A percentile compares a stretch with the other conserved stretches of the same genome.
These are phyloP conservation scores for Papilio machaon DNA, from an alignment of 1,140 invertebrate genomes.

Conservation along the genomic window DNA sequence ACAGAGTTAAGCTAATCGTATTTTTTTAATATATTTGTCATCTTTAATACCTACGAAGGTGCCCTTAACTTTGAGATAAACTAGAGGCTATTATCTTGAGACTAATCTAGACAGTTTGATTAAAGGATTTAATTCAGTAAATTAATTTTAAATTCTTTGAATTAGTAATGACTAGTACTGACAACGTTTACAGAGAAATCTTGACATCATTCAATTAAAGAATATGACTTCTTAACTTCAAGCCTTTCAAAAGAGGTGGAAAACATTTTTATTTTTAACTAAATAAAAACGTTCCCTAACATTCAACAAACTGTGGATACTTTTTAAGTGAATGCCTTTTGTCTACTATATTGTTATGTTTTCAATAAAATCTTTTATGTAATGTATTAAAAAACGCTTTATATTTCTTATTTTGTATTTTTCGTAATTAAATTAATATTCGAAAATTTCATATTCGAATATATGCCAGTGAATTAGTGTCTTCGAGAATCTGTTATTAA, in stretches of 20 bases:
- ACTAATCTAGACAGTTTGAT: constrained; percentile 7
- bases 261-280: background rate
- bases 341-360: background rate
- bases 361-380: background rate
- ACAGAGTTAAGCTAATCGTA: too few species aligned
- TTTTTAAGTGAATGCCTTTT: background rate
- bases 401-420: too few species aligned
- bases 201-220: background rate
- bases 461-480: too few species aligned
- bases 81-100: background rate
- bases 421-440: too few species aligned
- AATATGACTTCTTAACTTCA: background rate
- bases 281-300: background rate
- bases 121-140: background rate
- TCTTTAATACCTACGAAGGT: background rate
- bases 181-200: background rate
- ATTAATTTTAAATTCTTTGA: constrained; percentile 8
- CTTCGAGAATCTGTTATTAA: too few species aligned
- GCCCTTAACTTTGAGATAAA: constrained; percentile 3
- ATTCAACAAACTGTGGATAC: background rate
- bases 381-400: too few species aligned
- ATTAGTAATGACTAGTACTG: background rate
- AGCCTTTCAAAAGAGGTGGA: background rate
- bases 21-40: background rate
- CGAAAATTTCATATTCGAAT: too few species aligned